Evolutionary conservation across 2,888 invertebrate species (phyloP), one percentile per base, ranked within the genome.

Genomic region (Ormyrus thymus): DNA sequence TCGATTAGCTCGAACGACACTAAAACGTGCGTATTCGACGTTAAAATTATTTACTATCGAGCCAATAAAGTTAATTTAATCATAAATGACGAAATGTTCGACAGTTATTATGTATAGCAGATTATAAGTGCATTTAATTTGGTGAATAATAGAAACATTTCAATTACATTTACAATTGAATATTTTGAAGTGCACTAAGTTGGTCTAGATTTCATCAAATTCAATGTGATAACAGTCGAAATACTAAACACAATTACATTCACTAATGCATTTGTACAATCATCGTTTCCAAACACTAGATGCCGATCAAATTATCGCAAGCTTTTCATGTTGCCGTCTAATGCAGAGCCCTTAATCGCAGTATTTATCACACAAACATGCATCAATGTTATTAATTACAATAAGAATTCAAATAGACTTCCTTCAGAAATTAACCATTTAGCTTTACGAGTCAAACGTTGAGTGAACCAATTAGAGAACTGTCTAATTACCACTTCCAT

Each of bases 191-290:
- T 51, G 29, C 70, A 1, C 50, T 50, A 43, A 70, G 59, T 70
- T 70, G 59, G 7, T 50, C 15, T 43, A 50, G 50, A 56, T 56
- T 70, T 59, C 70, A 70, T 70, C 15, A 70, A 70, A 70, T 43
- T 50, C 29, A 70, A 70, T 50, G 43, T 6, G 11, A 50, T 59
- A 70, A 59, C 29, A 50, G 9, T 29, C 7, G 29, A 53, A 58
- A 59, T 59, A 8, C 50, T 59, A 43, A 29, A 43, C 58, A 29
- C 50, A 70, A 70, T 43, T 53, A 53, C 45, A 70, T 59, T 50
- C 51, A n/a, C 70, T 59, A 59, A 59, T 70, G 56, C 50, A 11
- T 70, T 7, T n/a, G 43, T 50, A 43, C 15, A 48, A 15, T 8
- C 48, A 55, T 48, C 15, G 58, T 66, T 66, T 65, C 15, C 53